Percentiles rank a stretch among this genome's conserved stretches.
These are phyloP conservation scores for Urophycis tenuis DNA, from an alignment of 2,797 vertebrate species.

Conservation along the genomic window DNA sequence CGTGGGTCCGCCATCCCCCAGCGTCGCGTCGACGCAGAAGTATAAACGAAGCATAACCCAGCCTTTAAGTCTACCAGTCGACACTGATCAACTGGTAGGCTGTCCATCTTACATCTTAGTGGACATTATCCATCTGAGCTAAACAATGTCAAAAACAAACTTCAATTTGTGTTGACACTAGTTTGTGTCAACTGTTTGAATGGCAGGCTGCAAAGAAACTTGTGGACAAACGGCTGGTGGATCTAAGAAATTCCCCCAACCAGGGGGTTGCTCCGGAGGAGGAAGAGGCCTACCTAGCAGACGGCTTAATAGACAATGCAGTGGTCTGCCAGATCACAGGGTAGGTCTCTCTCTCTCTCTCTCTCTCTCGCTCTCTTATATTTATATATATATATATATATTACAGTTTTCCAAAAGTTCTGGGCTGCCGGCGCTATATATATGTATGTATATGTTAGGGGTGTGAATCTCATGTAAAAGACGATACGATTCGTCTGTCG, in stretches of 20 bases:
- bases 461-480: too few relatives aligned
- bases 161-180: background rate
- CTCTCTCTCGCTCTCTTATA: too few relatives aligned
- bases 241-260: background rate
- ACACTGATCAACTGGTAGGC: background rate
- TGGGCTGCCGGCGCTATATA: too few relatives aligned
- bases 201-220: conserved; percentile 50
- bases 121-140: background rate
- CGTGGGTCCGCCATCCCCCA: too few relatives aligned
- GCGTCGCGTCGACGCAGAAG: too few relatives aligned
- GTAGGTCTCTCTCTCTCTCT: background rate
- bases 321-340: background rate
- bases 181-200: background rate
- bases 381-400: too few relatives aligned
- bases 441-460: too few relatives aligned
- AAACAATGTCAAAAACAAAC: background rate
- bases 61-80: background rate
- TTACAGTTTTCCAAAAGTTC: too few relatives aligned
- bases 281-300: background rate
- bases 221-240: conserved; percentile 18
- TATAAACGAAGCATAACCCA: too few relatives aligned
- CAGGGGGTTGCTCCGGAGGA: background rate
- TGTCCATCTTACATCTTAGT: background rate
- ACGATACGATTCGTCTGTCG: too few relatives aligned
- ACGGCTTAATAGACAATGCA: background rate